A percentile compares a stretch with the other conserved stretches of the same genome.
These are phyloP conservation scores for Heterodera schachtii DNA, from an alignment of 1,140 invertebrate genomes.

Conservation along the genomic window DNA sequence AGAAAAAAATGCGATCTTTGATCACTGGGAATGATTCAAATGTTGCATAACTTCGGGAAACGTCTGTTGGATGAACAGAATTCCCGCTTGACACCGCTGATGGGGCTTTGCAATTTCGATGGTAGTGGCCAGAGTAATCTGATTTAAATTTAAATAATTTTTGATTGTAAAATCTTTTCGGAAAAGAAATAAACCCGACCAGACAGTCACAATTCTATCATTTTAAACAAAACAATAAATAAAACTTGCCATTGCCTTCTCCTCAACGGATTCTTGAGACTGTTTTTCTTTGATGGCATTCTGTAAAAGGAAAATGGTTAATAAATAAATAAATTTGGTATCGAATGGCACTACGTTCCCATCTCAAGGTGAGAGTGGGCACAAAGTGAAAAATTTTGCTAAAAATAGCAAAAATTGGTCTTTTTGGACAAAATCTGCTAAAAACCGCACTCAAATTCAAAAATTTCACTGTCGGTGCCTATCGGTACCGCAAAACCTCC, in stretches of 20 bases:
- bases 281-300: slow-evolving; percentile 7
- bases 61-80: neutral
- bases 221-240: too few species aligned
- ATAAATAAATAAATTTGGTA: too few species aligned
- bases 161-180: neutral
- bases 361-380: too few species aligned
- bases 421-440: too few species aligned
- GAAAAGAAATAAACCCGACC: neutral
- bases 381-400: too few species aligned
- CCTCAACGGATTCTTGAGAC: neutral
- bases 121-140: neutral
- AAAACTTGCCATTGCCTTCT: slow-evolving; percentile 9
- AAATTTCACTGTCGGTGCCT: too few species aligned
- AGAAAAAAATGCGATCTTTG: neutral
- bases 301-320: neutral
- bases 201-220: too few species aligned
- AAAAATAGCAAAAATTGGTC: too few species aligned
- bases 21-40: neutral
- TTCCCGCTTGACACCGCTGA: neutral
- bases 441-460: too few species aligned
- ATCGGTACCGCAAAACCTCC: too few species aligned
- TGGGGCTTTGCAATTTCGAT: neutral
- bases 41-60: neutral
- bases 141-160: neutral
- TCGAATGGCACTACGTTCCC: too few species aligned